phyloP scores from a whole-genome alignment of 1,140 invertebrate species.

The Pemphigus obesinymphae region DNA sequence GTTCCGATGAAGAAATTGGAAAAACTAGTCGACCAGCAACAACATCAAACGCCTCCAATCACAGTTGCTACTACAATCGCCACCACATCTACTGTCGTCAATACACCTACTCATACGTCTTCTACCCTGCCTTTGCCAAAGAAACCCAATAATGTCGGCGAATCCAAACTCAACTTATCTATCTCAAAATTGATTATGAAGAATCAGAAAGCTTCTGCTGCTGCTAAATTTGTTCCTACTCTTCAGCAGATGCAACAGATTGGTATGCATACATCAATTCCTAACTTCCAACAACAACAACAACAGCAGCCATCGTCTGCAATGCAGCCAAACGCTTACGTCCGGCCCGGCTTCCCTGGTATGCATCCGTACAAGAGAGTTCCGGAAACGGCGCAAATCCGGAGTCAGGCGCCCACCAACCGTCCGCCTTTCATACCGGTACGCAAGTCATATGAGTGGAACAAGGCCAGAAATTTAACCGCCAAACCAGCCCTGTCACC shows the following conservation, averaged over 20 bases:
- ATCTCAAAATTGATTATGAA: slow-evolving; percentile 23
- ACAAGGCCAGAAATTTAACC: slow-evolving; percentile 5
- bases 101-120: not conserved
- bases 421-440: slow-evolving; percentile 23
- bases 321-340: not conserved
- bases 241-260: slow-evolving; percentile 28
- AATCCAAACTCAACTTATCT: slow-evolving; percentile 24
- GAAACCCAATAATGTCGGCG: not conserved
- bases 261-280: slow-evolving; percentile 32
- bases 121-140: not conserved
- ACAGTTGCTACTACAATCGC: not conserved
- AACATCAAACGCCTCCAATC: not conserved
- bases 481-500: not conserved
- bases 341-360: not conserved
- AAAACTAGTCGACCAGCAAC: not conserved
- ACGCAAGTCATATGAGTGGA: slow-evolving; percentile 31
- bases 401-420: slow-evolving; percentile 6
- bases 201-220: not conserved
- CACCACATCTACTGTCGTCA: not conserved
- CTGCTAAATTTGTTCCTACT: slow-evolving; percentile 18
- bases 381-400: not conserved
- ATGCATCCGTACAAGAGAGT: not conserved
- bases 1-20: slow-evolving; percentile 42
- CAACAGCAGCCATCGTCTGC: not conserved
- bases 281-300: not conserved